These are phyloP conservation scores for Sebastes cheni DNA, from an alignment of 2,797 vertebrate genomes.

Conservation along the genomic window DNA sequence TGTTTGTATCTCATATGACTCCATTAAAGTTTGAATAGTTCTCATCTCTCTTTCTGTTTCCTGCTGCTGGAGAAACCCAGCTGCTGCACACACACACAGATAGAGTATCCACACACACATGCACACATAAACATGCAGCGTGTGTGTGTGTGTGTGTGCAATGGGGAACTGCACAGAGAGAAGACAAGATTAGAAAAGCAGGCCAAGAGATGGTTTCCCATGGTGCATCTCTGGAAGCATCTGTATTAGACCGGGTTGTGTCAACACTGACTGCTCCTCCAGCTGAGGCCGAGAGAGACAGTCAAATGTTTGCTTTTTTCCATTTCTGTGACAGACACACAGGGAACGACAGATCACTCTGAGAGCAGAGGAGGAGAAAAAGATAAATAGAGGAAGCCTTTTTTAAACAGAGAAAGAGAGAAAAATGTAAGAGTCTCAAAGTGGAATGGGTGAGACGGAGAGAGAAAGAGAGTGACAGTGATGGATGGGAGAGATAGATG, in stretches of 20 bases:
- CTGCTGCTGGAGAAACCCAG: slow-evolving; percentile 20
- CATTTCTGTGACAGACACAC: slow-evolving; percentile 39
- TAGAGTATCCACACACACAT: background rate
- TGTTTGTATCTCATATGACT: slow-evolving; percentile 52
- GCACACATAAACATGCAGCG: background rate
- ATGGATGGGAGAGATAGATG: slow-evolving; percentile 52
- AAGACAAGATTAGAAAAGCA: slow-evolving; percentile 72
- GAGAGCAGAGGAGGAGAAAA: slow-evolving; percentile 21
- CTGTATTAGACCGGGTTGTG: slow-evolving; percentile 67
- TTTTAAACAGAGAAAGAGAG: slow-evolving; percentile 40
- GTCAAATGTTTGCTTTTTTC: slow-evolving; percentile 12
- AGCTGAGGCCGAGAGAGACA: slow-evolving; percentile 46
- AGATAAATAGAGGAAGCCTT: slow-evolving; percentile 56
- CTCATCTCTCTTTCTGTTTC: slow-evolving; percentile 40
- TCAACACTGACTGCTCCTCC: slow-evolving; percentile 67
- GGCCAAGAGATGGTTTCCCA: slow-evolving; percentile 68
- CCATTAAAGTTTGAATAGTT: slow-evolving; percentile 64
- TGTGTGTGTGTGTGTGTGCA: background rate
- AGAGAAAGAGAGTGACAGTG: slow-evolving; percentile 42
- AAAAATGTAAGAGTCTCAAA: slow-evolving; percentile 33
- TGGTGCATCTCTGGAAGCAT: slow-evolving; percentile 72
- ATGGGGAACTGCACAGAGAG: slow-evolving; percentile 28
- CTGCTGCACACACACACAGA: slow-evolving; percentile 17
- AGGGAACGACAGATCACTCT: slow-evolving; percentile 32
- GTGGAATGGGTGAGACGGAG: slow-evolving; percentile 34